Base-by-base conservation (phyloP, 2,797 vertebrate species). In the Melopsittacus undulatus region DNA sequence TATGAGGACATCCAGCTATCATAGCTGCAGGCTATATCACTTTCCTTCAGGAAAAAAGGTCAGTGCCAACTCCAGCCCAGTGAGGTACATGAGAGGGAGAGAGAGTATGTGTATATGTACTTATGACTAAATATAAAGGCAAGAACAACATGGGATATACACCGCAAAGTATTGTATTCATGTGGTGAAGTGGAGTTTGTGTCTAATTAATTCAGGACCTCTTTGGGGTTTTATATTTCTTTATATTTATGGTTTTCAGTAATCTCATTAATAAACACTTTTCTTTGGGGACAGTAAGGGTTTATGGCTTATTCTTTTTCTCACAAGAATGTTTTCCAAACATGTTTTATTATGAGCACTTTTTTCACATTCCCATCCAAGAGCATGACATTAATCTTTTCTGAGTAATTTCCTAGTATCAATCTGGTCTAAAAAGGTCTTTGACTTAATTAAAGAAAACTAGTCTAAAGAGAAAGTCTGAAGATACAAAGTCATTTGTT, bases 361-460 rank as follows among this genome's bases (percentile, higher is more conserved):
- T 77, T 87, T 91, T 96, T 92, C 8, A 8, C 30, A 6, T 92
- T 93, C 48, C 54, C 23, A 52, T 91, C 36, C 34, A 32, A 76
- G 45, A 87, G 52, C 68, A 38, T 92, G 70, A 89, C 89, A 89
- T 87, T 30, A 61, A 32, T 95, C 24, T 87, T 93, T 89, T 93
- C 67, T 93, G 61, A 72, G 57, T 82, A 75, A 80, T 94, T 90
- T 45, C 30, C 1, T 43, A 56, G 38, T 84, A 92, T 84, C 61
- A 84, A 1, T 43, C 45, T 63, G 52, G 27, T 30, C 86, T 89
- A 30, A 92, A 89, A 94, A 68, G 17, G 21, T 70, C 40, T 46
- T 91, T 83, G 43, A 80, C 57, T 94, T 78, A 74, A 86, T 81
- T 86, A 72, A 90, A 66, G 16, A 76, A 87, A 70, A 64, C 34